Percentiles rank a stretch among this genome's conserved stretches.
Conservation (phyloP, 2,797 vertebrate species). For the Falco novaeseelandiae region DNA sequence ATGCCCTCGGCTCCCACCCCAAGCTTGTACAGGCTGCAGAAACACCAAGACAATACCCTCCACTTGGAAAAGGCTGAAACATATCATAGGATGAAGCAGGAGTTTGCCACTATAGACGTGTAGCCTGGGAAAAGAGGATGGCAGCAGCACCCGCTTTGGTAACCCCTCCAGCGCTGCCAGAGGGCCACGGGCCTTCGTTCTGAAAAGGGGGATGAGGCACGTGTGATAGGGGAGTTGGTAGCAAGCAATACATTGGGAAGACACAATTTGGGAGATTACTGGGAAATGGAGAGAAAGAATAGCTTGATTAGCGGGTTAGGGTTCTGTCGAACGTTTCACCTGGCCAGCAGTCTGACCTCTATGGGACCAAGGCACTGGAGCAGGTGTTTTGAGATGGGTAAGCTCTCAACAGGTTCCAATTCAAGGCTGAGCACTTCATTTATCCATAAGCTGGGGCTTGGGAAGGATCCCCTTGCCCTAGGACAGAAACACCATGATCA, state of each 20-base stretch:
- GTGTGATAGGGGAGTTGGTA: not conserved
- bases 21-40: not conserved
- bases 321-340: not conserved
- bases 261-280: not conserved
- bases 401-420: not conserved
- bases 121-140: not conserved
- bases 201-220: not conserved
- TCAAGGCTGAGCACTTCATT: not conserved
- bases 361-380: not conserved
- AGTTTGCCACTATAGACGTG: fast-evolving
- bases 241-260: not conserved
- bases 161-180: not conserved
- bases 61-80: not conserved
- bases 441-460: not conserved
- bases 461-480: not conserved
- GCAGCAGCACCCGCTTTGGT: not conserved
- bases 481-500: not conserved
- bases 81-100: not conserved
- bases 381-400: not conserved
- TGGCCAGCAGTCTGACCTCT: not conserved
- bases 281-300: not conserved
- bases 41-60: not conserved
- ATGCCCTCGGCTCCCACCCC: not conserved
- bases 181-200: not conserved
- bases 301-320: not conserved